Evolutionary conservation across 2,113 vertebrate species (phyloP).

Genomic region (Aptenodytes patagonicus): DNA sequence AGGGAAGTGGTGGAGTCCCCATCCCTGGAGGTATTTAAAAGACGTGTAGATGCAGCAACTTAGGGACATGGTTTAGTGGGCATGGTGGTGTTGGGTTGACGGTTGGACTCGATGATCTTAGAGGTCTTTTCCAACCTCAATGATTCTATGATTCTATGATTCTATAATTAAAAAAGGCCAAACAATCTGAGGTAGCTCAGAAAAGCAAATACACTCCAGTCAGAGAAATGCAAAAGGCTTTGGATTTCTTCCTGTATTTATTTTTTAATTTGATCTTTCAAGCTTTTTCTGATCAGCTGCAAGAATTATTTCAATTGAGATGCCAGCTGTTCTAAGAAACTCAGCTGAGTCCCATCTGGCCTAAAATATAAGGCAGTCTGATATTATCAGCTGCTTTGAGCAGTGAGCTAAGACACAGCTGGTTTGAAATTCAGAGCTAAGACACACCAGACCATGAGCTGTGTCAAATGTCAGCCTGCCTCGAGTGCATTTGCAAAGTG

Average conservation of each 20-base stretch:
- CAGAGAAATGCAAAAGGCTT: background rate
- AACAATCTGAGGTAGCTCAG: background rate
- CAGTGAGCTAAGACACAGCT: slow-evolving; percentile 14
- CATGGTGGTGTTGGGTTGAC: too few relatives aligned
- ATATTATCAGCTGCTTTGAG: slow-evolving; percentile 21
- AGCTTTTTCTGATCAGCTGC: background rate
- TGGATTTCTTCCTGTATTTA: background rate
- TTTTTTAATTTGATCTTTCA: background rate
- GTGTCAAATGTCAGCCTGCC: background rate
- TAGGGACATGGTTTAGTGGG: too few relatives aligned
- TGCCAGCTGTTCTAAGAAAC: slow-evolving; percentile 1
- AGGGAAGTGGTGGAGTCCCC: too few relatives aligned
- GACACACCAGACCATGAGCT: background rate
- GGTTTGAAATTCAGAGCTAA: slow-evolving; percentile 22
- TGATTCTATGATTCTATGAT: too few relatives aligned
- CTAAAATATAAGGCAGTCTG: background rate
- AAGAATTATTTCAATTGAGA: background rate
- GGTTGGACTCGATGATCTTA: too few relatives aligned
- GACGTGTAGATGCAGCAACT: too few relatives aligned
- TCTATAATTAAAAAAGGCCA: background rate
- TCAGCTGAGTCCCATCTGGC: background rate
- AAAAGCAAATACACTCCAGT: background rate
- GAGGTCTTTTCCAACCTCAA: too few relatives aligned
- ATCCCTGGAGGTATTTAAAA: too few relatives aligned
- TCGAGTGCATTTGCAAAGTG: background rate